Evolutionary conservation across 2,113 vertebrate species (phyloP).

Genomic region (Vulpes vulpes): DNA sequence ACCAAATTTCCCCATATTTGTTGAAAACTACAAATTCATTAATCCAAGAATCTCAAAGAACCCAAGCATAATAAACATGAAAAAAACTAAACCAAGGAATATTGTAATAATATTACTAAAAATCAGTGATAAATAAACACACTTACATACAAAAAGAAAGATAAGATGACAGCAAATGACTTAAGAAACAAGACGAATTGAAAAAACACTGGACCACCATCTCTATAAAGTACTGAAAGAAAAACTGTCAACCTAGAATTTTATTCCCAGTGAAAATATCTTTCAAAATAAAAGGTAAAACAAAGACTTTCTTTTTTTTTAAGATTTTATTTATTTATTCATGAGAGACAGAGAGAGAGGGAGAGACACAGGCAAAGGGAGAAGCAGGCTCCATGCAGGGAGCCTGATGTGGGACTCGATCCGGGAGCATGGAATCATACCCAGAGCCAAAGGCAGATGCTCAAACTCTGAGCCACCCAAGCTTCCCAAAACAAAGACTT

Average conservation of each 20-base stretch:
- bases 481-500: neutral
- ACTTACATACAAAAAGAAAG: neutral
- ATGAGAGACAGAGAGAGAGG: too few relatives aligned
- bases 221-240: neutral
- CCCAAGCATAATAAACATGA: neutral
- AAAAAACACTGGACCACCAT: neutral
- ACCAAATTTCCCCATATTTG: neutral
- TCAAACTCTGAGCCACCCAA: too few relatives aligned
- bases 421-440: too few relatives aligned
- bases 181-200: slow-evolving; percentile 23
- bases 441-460: too few relatives aligned
- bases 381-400: too few relatives aligned
- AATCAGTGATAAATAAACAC: slow-evolving; percentile 5
- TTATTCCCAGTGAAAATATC: neutral
- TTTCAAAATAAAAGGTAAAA: slow-evolving; percentile 33
- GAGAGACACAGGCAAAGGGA: too few relatives aligned
- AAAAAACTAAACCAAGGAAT: neutral
- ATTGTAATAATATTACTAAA: neutral
- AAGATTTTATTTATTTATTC: too few relatives aligned
- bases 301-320: neutral
- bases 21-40: neutral
- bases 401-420: too few relatives aligned
- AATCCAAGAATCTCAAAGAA: neutral
- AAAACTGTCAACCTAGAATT: neutral
- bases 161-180: neutral